Evolutionary conservation across 2,888 invertebrate species (phyloP).

Genomic region (Dysmachus trigonus): DNA sequence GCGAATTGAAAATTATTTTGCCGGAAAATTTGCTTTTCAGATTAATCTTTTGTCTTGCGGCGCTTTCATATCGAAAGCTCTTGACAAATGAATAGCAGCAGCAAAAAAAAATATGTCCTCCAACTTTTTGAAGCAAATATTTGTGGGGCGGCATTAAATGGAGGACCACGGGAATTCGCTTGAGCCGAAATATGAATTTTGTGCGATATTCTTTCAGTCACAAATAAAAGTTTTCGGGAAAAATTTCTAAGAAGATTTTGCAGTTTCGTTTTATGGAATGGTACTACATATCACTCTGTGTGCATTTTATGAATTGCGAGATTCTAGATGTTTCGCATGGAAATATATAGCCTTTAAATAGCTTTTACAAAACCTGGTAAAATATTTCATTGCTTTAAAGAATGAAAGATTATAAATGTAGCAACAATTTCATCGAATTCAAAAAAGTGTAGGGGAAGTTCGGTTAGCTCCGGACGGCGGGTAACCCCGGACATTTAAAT

Average conservation of each 20-base stretch:
- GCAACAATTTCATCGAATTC: too few species aligned
- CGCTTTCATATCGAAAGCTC: neutral
- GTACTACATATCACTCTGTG: neutral
- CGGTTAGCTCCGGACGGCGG: too few species aligned
- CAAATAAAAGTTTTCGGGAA: neutral
- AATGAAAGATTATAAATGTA: too few species aligned
- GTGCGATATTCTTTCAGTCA: neutral
- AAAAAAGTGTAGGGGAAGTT: too few species aligned
- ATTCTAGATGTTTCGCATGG: too few species aligned
- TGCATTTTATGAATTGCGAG: too few species aligned
- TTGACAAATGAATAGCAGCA: constrained; percentile 7
- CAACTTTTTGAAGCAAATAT: neutral
- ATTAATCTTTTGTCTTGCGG: constrained; percentile 22
- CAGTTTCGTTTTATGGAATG: neutral
- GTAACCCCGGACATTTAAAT: too few species aligned
- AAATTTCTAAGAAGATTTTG: neutral
- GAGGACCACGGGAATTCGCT: neutral
- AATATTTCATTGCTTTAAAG: too few species aligned
- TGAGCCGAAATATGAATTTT: neutral
- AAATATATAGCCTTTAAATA: too few species aligned
- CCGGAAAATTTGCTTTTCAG: constrained; percentile 18
- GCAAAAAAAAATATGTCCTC: neutral
- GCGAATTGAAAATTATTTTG: constrained; percentile 16
- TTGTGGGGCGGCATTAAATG: neutral
- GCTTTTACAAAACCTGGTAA: too few species aligned